Percentiles rank a stretch among this genome's conserved stretches.
These are phyloP conservation scores for Stenopsyche tienmushanensis DNA, from an alignment of 1,140 invertebrate genomes.

Conservation along the genomic window DNA sequence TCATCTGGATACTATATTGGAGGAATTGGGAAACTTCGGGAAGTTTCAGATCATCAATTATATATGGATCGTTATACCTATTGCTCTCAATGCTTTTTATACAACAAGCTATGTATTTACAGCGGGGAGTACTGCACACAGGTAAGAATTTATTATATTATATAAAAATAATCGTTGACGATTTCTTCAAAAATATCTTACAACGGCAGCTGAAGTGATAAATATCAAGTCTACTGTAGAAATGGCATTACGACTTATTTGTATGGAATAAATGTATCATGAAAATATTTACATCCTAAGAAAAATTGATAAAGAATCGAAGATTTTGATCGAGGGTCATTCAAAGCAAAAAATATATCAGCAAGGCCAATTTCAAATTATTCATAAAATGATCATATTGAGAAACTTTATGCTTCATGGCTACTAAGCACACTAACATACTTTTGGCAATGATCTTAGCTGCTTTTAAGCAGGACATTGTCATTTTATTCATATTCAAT, in stretches of 20 bases:
- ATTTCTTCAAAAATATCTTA: not conserved
- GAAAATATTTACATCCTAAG: too few relatives aligned
- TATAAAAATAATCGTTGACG: not conserved
- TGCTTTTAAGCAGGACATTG: too few relatives aligned
- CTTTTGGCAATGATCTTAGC: too few relatives aligned
- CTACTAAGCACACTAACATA: too few relatives aligned
- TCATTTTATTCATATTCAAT: too few relatives aligned
- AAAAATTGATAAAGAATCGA: too few relatives aligned
- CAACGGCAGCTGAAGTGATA: not conserved
- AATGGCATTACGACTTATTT: not conserved
- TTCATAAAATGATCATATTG: too few relatives aligned
- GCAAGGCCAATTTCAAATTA: too few relatives aligned
- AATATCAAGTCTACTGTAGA: not conserved
- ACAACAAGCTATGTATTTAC: slow-evolving; percentile 62
- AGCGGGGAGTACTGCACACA: slow-evolving; percentile 57
- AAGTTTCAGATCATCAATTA: slow-evolving; percentile 58
- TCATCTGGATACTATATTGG: slow-evolving; percentile 50
- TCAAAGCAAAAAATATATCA: too few relatives aligned
- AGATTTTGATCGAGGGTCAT: too few relatives aligned
- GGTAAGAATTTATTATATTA: slow-evolving; percentile 46
- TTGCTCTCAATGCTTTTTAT: slow-evolving; percentile 57
- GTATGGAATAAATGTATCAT: too few relatives aligned
- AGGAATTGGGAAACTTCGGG: slow-evolving; percentile 59
- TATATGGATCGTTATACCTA: slow-evolving; percentile 54
- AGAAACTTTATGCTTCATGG: too few relatives aligned